These are phyloP conservation scores for Heliconius cydno DNA, from an alignment of 2,888 invertebrate species.

Conservation along the genomic window DNA sequence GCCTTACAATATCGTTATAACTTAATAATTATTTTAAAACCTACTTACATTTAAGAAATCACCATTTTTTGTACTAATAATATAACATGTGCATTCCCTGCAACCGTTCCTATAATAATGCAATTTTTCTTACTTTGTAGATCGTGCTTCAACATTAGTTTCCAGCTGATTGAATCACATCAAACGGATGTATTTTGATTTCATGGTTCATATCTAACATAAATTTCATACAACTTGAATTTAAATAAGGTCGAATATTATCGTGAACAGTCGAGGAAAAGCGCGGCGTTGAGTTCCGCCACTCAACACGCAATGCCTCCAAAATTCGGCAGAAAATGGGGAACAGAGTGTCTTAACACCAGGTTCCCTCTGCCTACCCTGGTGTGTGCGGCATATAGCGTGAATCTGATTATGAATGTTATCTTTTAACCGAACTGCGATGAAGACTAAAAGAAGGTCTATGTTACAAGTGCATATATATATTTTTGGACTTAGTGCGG, in stretches of 20 bases:
- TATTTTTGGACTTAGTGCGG: too few species aligned
- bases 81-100: background rate
- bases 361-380: too few species aligned
- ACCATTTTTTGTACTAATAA: background rate
- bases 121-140: background rate
- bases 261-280: too few species aligned
- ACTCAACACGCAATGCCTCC: too few species aligned
- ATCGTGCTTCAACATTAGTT: slow-evolving; percentile 2
- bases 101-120: background rate
- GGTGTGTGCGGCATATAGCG: too few species aligned
- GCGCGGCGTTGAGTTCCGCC: too few species aligned
- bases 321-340: too few species aligned
- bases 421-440: too few species aligned
- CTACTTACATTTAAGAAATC: background rate
- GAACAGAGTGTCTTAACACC: too few species aligned
- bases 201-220: slow-evolving; percentile 5
- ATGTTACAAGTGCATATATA: too few species aligned
- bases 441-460: too few species aligned
- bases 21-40: background rate
- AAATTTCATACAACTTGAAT: background rate
- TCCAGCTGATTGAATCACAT: slow-evolving; percentile 37
- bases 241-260: background rate
- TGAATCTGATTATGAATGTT: too few species aligned
- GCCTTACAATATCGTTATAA: background rate
- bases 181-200: slow-evolving; percentile 33